These are phyloP conservation scores for Lasius fuliginosus DNA, from an alignment of 2,888 invertebrate genomes.

Conservation along the genomic window DNA sequence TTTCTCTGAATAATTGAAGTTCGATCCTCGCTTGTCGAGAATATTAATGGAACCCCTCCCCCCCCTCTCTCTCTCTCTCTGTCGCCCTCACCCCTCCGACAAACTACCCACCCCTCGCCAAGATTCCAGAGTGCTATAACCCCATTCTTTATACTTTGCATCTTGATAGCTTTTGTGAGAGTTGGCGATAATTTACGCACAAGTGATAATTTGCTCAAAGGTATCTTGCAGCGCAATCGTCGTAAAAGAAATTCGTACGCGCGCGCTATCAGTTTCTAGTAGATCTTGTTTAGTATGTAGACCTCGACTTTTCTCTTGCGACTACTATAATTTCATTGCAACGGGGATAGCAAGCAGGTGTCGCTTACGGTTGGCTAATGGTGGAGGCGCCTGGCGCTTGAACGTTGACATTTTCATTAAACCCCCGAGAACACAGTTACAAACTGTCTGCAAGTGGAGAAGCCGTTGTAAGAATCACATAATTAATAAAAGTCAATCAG, in stretches of 20 bases:
- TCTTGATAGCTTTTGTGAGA: conserved; percentile 4
- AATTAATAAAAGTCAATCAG: conserved; percentile 54
- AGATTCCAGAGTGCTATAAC: conserved; percentile 5
- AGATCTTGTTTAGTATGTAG: neutral
- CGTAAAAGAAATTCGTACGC: neutral
- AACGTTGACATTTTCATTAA: conserved; percentile 56
- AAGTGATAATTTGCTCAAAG: neutral
- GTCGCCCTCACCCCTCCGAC: conserved; percentile 18
- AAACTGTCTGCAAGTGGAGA: conserved; percentile 31
- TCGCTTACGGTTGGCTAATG: conserved; percentile 51
- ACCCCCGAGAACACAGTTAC: conserved; percentile 43
- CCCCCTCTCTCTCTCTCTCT: conserved; percentile 44
- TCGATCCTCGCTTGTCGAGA: conserved; percentile 77
- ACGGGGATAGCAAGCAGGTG: conserved; percentile 40
- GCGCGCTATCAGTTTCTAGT: neutral
- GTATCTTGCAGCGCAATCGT: neutral
- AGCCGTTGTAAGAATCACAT: conserved; percentile 45
- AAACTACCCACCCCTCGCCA: neutral
- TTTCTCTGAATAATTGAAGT: conserved; percentile 80
- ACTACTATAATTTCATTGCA: conserved; percentile 23
- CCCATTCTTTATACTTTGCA: neutral
- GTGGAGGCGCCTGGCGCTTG: conserved; percentile 18
- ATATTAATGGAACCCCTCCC: conserved; percentile 71
- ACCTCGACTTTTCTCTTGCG: neutral
- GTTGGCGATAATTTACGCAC: conserved; percentile 5